A percentile compares a stretch with the other conserved stretches of the same genome.
Conservation (phyloP, 2,888 invertebrate genomes). For the Omphaloscelis lunosa region DNA sequence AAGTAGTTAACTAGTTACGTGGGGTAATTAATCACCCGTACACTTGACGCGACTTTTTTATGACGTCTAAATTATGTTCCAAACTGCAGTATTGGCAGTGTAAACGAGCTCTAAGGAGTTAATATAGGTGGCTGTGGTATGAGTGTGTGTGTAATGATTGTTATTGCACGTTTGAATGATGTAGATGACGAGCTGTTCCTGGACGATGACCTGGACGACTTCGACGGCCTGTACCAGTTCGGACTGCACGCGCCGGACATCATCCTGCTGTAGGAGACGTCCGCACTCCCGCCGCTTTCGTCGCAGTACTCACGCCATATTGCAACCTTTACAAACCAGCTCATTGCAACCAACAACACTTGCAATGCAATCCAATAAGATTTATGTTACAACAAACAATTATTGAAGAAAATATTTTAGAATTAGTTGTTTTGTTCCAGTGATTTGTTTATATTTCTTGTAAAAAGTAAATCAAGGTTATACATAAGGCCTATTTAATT, state of each 20-base stretch:
- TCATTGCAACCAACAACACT: conserved; percentile 46
- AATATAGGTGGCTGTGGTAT: not conserved
- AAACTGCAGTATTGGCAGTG: not conserved
- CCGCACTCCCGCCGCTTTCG: conserved; percentile 4
- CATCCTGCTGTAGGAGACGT: conserved; percentile 71
- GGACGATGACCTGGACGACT: conserved; percentile 80
- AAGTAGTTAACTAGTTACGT: not conserved
- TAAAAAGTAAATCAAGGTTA: conserved; percentile 64
- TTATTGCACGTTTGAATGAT: conserved; percentile 7
- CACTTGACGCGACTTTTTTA: not conserved
- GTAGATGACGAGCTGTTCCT: conserved; percentile 80
- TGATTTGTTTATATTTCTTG: conserved; percentile 67
- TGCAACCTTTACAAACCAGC: conserved; percentile 42
- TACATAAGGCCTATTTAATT: conserved; percentile 60
- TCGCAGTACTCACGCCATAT: conserved; percentile 50
- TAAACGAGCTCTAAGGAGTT: not conserved
- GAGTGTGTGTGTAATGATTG: not conserved
- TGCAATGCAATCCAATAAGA: conserved; percentile 52
- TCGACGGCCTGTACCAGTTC: conserved; percentile 74
- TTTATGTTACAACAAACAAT: conserved; percentile 57
- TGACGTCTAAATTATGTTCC: not conserved
- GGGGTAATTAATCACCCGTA: no score
- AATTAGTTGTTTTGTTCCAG: conserved; percentile 69
- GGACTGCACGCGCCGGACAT: conserved; percentile 77
- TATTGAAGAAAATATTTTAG: conserved; percentile 63